Percentiles rank a stretch among this genome's conserved stretches.
phyloP scores from a whole-genome alignment of 1,140 invertebrate species.

The Argopecten irradians region DNA sequence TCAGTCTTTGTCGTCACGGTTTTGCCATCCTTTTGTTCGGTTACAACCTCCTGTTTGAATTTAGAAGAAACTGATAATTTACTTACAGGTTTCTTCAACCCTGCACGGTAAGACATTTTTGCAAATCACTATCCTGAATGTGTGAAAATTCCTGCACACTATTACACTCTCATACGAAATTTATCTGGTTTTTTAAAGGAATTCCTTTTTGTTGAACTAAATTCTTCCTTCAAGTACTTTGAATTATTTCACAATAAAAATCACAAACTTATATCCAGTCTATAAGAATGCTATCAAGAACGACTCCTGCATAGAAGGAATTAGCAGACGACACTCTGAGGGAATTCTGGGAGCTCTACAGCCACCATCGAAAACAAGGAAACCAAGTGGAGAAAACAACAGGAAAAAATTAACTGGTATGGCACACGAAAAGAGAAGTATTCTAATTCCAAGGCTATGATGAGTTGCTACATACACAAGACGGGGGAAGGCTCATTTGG shows the following conservation, averaged over 20 bases:
- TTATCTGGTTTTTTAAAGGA: neutral
- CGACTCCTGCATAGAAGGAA: neutral
- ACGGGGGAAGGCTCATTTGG: conserved; percentile 2
- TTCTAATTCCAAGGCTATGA: neutral
- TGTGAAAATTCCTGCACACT: neutral
- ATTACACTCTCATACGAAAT: neutral
- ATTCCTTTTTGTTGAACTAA: neutral
- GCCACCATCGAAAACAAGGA: neutral
- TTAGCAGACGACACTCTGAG: neutral
- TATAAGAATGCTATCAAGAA: neutral
- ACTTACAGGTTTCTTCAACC: neutral
- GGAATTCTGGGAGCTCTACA: conserved; percentile 15
- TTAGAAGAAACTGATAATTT: conserved; percentile 23
- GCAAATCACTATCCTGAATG: neutral
- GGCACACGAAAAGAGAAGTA: conserved; percentile 1
- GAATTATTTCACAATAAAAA: neutral
- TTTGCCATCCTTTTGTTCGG: neutral
- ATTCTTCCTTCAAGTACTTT: neutral
- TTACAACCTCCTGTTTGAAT: neutral
- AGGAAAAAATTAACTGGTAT: conserved; percentile 18
- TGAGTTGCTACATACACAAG: conserved; percentile 10
- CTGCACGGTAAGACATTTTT: neutral
- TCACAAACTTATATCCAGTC: neutral
- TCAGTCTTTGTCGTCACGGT: neutral
- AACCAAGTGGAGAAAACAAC: conserved; percentile 16